Percentiles rank a stretch among this genome's conserved stretches.
Conservation (phyloP, 2,888 invertebrate genomes). For the Platycheirus albimanus region DNA sequence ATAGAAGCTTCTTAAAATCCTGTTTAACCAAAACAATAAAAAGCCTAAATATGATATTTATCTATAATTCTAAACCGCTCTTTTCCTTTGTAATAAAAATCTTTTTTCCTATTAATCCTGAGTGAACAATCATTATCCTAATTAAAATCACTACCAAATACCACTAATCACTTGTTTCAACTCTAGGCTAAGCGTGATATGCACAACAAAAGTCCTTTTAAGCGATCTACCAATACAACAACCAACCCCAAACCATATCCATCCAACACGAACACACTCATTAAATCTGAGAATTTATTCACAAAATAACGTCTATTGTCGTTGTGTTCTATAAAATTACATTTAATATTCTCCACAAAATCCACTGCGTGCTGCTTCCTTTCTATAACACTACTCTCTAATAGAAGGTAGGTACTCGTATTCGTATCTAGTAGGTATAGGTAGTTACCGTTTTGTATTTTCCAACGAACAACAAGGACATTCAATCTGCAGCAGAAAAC, state of each 20-base stretch:
- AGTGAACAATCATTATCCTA: conserved; percentile 22
- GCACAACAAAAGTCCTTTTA: conserved; percentile 7
- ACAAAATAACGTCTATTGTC: conserved; percentile 28
- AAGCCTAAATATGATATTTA: no score
- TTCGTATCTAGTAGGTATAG: neutral
- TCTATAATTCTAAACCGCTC: neutral
- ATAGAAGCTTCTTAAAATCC: neutral
- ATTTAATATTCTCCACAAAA: conserved; percentile 29
- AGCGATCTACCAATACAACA: neutral
- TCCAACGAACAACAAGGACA: conserved; percentile 20
- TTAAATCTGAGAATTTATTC: conserved; percentile 25
- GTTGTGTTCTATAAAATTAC: conserved; percentile 26
- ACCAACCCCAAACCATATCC: neutral
- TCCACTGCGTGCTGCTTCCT: conserved; percentile 15
- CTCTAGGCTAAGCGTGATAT: neutral
- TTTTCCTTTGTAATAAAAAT: neutral
- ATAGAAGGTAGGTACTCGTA: neutral
- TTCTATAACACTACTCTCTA: neutral
- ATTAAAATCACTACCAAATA: conserved; percentile 24
- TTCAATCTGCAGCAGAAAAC: conserved; percentile 18
- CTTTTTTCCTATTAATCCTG: neutral
- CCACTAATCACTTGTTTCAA: conserved; percentile 13
- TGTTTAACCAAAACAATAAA: no score
- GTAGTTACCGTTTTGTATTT: conserved; percentile 19
- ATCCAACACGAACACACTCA: conserved; percentile 26